These are phyloP conservation scores for Acleris laterana DNA, from an alignment of 2,888 invertebrate genomes.

Conservation along the genomic window DNA sequence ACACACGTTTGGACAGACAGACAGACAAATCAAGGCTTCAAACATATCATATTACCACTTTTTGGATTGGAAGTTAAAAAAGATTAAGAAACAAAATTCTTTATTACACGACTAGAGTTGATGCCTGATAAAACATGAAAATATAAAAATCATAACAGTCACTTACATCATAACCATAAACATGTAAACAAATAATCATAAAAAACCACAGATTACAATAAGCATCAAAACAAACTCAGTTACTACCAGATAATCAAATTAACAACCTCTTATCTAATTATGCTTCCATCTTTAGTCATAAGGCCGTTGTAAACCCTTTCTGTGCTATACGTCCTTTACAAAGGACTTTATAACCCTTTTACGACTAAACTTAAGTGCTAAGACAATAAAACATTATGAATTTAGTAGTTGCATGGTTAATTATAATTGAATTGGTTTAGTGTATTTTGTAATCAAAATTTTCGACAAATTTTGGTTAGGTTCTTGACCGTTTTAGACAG, in stretches of 20 bases:
- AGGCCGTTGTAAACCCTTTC: constrained; percentile 52
- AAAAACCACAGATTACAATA: not conserved
- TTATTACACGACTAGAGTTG: no score
- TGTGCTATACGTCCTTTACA: constrained; percentile 52
- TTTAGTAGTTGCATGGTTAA: constrained; percentile 29
- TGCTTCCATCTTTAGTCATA: constrained; percentile 39
- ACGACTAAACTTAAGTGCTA: constrained; percentile 52
- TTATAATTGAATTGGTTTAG: constrained; percentile 17
- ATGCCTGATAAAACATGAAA: no score
- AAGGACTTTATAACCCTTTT: constrained; percentile 53
- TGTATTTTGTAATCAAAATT: not conserved
- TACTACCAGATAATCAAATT: constrained; percentile 13
- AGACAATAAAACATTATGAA: constrained; percentile 43
- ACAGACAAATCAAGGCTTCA: no score
- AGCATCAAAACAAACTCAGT: constrained; percentile 12
- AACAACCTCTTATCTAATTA: constrained; percentile 36
- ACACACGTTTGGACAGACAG: no score
- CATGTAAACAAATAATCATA: not conserved
- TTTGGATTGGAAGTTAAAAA: no score
- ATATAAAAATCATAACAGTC: no score
- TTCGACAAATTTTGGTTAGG: not conserved
- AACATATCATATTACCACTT: no score
- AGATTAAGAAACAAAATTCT: no score
- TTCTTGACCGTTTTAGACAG: not conserved
- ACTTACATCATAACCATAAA: no score